These are phyloP conservation scores for Drosophila obscura DNA, from an alignment of 1,140 invertebrate species.

Conservation along the genomic window DNA sequence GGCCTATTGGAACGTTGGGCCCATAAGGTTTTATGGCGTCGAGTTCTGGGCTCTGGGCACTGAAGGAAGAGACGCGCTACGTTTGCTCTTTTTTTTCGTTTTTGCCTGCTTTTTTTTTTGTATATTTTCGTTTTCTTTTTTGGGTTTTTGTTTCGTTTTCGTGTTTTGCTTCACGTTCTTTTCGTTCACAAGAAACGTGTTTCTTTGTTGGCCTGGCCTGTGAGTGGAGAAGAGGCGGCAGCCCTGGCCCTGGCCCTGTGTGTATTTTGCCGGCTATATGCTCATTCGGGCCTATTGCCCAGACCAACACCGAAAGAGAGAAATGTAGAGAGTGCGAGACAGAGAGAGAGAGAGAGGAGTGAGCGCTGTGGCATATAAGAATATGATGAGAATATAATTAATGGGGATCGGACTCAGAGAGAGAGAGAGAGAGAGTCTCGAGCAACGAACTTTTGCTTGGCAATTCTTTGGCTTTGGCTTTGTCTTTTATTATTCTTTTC, in stretches of 20 bases:
- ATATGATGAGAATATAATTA: conserved; percentile 12
- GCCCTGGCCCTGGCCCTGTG: conserved; percentile 21
- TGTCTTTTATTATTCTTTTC: conserved; percentile 11
- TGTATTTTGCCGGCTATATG: conserved; percentile 57
- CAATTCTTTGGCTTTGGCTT: conserved; percentile 34
- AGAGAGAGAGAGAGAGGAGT: conserved; percentile 14
- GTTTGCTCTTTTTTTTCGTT: conserved; percentile 25
- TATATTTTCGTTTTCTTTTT: conserved; percentile 39
- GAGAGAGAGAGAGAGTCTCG: conserved; percentile 38
- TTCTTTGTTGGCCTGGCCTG: conserved; percentile 51
- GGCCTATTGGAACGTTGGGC: conserved; percentile 76
- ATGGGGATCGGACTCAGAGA: conserved; percentile 5
- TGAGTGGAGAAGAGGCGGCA: too few relatives aligned
- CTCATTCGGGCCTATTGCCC: conserved; percentile 34
- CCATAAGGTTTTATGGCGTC: conserved; percentile 72
- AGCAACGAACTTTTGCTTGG: conserved; percentile 74
- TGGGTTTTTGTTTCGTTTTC: conserved; percentile 22
- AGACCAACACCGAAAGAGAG: conserved; percentile 13
- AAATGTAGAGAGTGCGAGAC: conserved; percentile 1
- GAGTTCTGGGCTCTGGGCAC: background rate
- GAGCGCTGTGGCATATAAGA: conserved; percentile 43
- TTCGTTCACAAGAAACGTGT: conserved; percentile 73
- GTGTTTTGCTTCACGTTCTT: conserved; percentile 24
- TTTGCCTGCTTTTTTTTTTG: conserved; percentile 7
- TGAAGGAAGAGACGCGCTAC: conserved; percentile 40